These are phyloP conservation scores for Meta bourneti DNA, from an alignment of 2,888 invertebrate genomes.

Conservation along the genomic window DNA sequence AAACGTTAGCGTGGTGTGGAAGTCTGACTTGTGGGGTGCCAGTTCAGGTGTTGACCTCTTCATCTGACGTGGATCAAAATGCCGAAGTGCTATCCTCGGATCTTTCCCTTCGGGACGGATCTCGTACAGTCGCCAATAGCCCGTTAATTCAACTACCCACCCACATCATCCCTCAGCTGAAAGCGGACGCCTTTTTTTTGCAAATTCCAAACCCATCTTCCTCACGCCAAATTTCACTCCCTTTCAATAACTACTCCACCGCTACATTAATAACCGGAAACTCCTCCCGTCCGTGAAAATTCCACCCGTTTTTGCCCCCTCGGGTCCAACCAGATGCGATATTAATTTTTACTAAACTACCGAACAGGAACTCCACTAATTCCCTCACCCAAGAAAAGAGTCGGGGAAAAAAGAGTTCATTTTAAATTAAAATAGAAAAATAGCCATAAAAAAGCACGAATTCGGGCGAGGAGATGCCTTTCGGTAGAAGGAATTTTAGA, in stretches of 20 bases:
- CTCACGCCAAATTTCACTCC: conserved; percentile 23
- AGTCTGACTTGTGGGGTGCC: too few species aligned
- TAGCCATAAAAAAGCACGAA: background rate
- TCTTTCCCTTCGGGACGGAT: too few species aligned
- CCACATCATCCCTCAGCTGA: too few species aligned
- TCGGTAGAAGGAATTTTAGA: conserved; percentile 28
- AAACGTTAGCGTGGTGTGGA: too few species aligned
- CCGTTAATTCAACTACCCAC: too few species aligned
- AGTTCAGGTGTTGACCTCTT: too few species aligned
- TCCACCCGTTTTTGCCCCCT: background rate
- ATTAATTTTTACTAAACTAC: conserved; percentile 45
- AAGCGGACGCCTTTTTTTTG: too few species aligned
- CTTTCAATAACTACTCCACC: conserved; percentile 44
- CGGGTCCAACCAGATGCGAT: background rate
- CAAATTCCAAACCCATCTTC: too few species aligned
- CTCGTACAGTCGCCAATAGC: too few species aligned
- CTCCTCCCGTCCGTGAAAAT: background rate
- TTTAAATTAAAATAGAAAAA: conserved; percentile 52
- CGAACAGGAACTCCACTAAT: conserved; percentile 32
- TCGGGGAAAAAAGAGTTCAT: background rate
- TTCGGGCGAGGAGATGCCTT: conserved; percentile 11
- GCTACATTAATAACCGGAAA: conserved; percentile 47
- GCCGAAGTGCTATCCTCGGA: too few species aligned
- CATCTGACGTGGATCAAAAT: too few species aligned
- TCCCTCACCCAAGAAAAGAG: background rate